Conservation (phyloP, 35 echinoderm and acorn worm genomes). For the Heliocidaris tuberculata region DNA sequence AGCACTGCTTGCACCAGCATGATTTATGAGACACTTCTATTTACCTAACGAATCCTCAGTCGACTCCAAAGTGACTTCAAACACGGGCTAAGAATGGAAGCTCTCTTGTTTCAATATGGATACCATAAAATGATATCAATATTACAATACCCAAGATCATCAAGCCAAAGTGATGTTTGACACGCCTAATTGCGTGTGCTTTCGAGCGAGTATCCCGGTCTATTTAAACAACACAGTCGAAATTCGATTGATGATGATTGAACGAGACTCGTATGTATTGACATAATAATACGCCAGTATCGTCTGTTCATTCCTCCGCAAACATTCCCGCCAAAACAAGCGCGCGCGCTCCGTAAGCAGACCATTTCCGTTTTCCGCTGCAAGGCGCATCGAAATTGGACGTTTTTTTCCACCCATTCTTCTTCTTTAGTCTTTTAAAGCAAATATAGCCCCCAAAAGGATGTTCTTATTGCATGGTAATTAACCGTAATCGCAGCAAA, state of each 20-base stretch:
- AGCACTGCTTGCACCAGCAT: not conserved
- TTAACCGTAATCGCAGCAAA: not conserved
- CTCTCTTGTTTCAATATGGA: conserved; percentile 3
- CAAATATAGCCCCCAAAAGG: not conserved
- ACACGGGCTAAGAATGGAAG: not conserved
- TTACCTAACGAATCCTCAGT: not conserved
- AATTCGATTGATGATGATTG: conserved; percentile 46
- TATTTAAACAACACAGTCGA: conserved; percentile 22
- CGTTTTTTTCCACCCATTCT: not conserved
- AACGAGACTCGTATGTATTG: conserved; percentile 49
- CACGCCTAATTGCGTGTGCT: conserved; percentile 42
- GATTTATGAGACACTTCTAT: conserved; percentile 5
- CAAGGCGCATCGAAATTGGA: not conserved
- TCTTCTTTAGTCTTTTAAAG: not conserved
- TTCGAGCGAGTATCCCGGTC: conserved; percentile 44
- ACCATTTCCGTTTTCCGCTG: conserved; percentile 38
- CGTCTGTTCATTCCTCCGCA: conserved; percentile 10
- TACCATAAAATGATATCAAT: conserved; percentile 19
- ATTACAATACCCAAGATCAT: conserved; percentile 15
- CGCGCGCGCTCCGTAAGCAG: conserved; percentile 45
- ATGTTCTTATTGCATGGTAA: conserved; percentile 1
- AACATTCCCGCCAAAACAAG: conserved; percentile 44
- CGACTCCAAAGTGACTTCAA: not conserved
- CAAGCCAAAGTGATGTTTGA: not conserved
- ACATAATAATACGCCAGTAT: conserved; percentile 36